Conservation (phyloP, 2,113 vertebrate genomes). For the Hyla sarda region DNA sequence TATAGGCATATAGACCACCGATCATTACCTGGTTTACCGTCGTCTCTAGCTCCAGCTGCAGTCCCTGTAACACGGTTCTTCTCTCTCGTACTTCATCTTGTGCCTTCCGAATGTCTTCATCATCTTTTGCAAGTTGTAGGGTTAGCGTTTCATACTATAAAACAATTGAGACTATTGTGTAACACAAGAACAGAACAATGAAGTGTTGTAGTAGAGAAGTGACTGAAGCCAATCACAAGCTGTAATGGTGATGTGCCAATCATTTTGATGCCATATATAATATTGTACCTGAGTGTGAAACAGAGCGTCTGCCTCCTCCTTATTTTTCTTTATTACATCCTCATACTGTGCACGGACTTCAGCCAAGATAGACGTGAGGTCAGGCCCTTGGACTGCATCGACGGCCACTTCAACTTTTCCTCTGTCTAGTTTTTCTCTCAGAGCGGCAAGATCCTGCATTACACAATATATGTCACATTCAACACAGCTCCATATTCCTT, state of each 20-base stretch:
- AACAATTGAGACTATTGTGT: not conserved
- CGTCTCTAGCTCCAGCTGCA: conserved; percentile 44
- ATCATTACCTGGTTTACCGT: conserved; percentile 34
- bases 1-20: not conserved
- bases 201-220: not conserved
- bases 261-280: not conserved
- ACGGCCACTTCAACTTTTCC: conserved; percentile 79
- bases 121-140: conserved; percentile 24
- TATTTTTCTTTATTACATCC: conserved; percentile 78
- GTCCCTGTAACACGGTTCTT: conserved; percentile 4
- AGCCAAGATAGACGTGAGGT: conserved; percentile 74
- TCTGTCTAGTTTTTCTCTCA: conserved; percentile 71
- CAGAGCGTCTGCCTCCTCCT: conserved; percentile 78
- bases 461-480: not conserved
- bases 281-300: conserved; percentile 76
- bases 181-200: not conserved
- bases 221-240: not conserved
- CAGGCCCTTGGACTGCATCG: conserved; percentile 73
- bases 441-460: conserved; percentile 70
- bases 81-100: conserved; percentile 30
- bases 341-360: conserved; percentile 81
- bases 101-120: conserved; percentile 10
- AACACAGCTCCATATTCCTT: too few species aligned
- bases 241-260: not conserved
- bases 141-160: conserved; percentile 19